phyloP scores from a whole-genome alignment of 2,888 invertebrate species.

The Clepsis dumicolana region DNA sequence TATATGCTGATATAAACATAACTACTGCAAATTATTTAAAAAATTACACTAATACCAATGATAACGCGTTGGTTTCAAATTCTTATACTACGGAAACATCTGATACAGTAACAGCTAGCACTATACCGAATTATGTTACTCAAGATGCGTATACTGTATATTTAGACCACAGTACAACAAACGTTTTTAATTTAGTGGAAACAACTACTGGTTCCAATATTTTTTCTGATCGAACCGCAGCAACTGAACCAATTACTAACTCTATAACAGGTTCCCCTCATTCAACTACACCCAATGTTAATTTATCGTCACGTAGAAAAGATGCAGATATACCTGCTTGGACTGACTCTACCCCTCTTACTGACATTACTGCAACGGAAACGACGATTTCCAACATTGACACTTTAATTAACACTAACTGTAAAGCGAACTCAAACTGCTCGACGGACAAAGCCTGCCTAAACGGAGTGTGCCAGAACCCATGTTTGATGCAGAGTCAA shows the following conservation, averaged over 20 bases:
- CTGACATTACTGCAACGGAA: constrained; percentile 76
- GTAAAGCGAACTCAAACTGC: constrained; percentile 88
- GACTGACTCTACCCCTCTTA: constrained; percentile 69
- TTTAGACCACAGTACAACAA: constrained; percentile 1
- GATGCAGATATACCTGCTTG: constrained; percentile 79
- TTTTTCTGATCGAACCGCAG: constrained; percentile 16
- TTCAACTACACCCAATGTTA: constrained; percentile 72
- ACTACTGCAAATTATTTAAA: neutral
- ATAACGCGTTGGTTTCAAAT: constrained; percentile 15
- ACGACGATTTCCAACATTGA: constrained; percentile 55
- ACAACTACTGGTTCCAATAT: constrained; percentile 7
- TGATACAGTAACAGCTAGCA: constrained; percentile 2
- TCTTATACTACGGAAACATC: neutral
- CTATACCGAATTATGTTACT: constrained; percentile 2
- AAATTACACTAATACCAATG: neutral
- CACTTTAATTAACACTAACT: constrained; percentile 70
- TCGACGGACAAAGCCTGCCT: constrained; percentile 87
- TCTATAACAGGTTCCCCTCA: constrained; percentile 49
- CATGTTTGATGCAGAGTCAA: constrained; percentile 81
- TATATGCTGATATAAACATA: neutral
- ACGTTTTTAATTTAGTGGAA: constrained; percentile 12
- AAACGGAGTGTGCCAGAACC: constrained; percentile 88
- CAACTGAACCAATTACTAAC: constrained; percentile 44
- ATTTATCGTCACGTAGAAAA: constrained; percentile 75
- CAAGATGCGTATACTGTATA: neutral